Percentiles rank a stretch among this genome's conserved stretches.
These are phyloP conservation scores for Gnatocerus cornutus DNA, from an alignment of 2,888 invertebrate genomes.

Conservation along the genomic window DNA sequence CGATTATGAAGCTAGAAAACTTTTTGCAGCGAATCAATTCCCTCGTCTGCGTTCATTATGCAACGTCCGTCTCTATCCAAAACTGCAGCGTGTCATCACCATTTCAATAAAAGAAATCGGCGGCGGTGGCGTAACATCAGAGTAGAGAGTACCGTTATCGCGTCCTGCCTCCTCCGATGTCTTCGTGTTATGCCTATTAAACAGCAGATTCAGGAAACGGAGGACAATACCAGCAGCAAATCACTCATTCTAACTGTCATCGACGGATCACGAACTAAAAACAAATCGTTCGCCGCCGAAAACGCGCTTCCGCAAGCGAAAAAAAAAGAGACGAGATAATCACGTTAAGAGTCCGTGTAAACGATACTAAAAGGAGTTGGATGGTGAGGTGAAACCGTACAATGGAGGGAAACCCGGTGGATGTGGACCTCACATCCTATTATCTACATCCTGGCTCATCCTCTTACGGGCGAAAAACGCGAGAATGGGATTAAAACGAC, in stretches of 20 bases:
- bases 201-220: slow-evolving; percentile 50
- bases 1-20: no score
- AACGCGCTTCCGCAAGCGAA: slow-evolving; percentile 4
- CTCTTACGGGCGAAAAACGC: slow-evolving; percentile 60
- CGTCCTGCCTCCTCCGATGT: slow-evolving; percentile 56
- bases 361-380: not conserved
- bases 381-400: slow-evolving; percentile 61
- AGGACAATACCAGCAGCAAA: slow-evolving; percentile 50
- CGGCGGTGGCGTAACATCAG: slow-evolving; percentile 47
- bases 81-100: slow-evolving; percentile 34
- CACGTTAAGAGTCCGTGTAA: slow-evolving; percentile 15
- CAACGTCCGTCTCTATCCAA: slow-evolving; percentile 26
- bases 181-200: slow-evolving; percentile 48
- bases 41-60: slow-evolving; percentile 7
- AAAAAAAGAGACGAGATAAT: slow-evolving; percentile 15
- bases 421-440: slow-evolving; percentile 69
- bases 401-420: slow-evolving; percentile 66
- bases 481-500: slow-evolving; percentile 46
- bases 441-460: slow-evolving; percentile 69
- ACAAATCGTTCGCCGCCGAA: slow-evolving; percentile 12
- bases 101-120: slow-evolving; percentile 44
- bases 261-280: slow-evolving; percentile 28
- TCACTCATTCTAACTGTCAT: slow-evolving; percentile 45
- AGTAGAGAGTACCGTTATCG: slow-evolving; percentile 57
- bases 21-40: not conserved